Conservation (phyloP, 2,797 vertebrate genomes). For the Chelon auratus region DNA sequence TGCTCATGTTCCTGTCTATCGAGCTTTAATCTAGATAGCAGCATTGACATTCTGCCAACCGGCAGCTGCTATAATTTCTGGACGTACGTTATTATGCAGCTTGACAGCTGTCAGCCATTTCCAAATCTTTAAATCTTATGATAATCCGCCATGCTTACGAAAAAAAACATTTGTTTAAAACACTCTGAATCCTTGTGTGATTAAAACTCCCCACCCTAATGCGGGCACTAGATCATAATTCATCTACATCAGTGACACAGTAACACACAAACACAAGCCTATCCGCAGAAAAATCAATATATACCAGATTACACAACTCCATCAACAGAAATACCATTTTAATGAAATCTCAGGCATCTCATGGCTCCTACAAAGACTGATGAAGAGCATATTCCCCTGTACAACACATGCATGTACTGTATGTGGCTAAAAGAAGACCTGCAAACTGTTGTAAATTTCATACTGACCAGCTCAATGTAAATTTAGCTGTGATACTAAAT, state of each 20-base stretch:
- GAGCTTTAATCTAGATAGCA: slow-evolving; percentile 82
- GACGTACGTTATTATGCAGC: slow-evolving; percentile 80
- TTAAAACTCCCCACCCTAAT: slow-evolving; percentile 82
- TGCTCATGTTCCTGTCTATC: slow-evolving; percentile 71
- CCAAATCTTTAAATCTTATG: slow-evolving; percentile 86
- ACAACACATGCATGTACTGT: slow-evolving; percentile 38
- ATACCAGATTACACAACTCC: slow-evolving; percentile 68
- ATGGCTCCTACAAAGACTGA: slow-evolving; percentile 54
- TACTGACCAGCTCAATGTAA: slow-evolving; percentile 32
- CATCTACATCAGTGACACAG: slow-evolving; percentile 68
- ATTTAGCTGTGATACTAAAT: slow-evolving; percentile 46
- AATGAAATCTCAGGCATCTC: slow-evolving; percentile 69
- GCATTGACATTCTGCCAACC: slow-evolving; percentile 79
- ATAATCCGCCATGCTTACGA: slow-evolving; percentile 83
- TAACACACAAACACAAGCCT: slow-evolving; percentile 39
- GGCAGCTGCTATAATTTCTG: slow-evolving; percentile 79
- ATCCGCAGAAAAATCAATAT: slow-evolving; percentile 70
- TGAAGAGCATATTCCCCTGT: slow-evolving; percentile 49
- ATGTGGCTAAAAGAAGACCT: slow-evolving; percentile 42
- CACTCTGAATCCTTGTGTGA: slow-evolving; percentile 82
- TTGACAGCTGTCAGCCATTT: slow-evolving; percentile 86
- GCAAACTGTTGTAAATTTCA: slow-evolving; percentile 13
- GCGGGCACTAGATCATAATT: slow-evolving; percentile 73
- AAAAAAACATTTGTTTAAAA: slow-evolving; percentile 84
- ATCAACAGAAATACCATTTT: slow-evolving; percentile 71